These are phyloP conservation scores for Saguinus imperator DNA, from an alignment of 2,113 vertebrate species.

Conservation along the genomic window DNA sequence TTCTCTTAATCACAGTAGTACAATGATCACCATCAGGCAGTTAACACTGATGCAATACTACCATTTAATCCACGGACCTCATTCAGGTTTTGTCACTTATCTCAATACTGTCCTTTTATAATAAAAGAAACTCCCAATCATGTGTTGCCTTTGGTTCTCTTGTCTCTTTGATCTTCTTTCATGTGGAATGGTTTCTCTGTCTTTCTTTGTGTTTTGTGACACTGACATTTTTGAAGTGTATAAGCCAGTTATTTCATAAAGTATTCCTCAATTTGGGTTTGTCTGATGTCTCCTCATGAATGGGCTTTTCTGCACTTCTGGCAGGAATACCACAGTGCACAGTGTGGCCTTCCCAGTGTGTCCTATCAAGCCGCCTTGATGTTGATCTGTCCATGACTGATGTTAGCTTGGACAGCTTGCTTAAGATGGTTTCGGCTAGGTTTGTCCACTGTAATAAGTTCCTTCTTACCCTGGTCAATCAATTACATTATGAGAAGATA, in stretches of 20 bases:
- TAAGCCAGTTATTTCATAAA: not conserved
- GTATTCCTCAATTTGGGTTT: not conserved
- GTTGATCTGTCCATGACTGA: not conserved
- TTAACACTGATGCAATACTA: not conserved
- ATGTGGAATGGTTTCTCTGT: not conserved
- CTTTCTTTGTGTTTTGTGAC: not conserved
- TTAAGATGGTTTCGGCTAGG: not conserved
- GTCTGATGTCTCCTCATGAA: not conserved
- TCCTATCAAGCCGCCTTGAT: rapidly evolving
- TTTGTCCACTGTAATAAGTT: not conserved
- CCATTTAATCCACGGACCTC: not conserved
- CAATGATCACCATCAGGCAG: not conserved
- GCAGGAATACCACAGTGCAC: too few relatives aligned
- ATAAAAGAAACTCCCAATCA: not conserved
- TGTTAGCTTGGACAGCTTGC: not conserved
- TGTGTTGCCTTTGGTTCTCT: not conserved
- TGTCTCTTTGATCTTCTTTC: not conserved
- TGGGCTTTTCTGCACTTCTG: not conserved
- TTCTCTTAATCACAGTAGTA: not conserved
- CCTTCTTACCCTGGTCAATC: not conserved
- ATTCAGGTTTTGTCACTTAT: not conserved
- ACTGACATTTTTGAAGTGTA: not conserved
- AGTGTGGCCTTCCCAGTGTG: not conserved
- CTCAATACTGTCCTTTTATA: not conserved
- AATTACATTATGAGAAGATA: not conserved